Evolutionary conservation across 2,797 vertebrate species (phyloP), one percentile per base, ranked within the genome.

Genomic region (Pseudochirops cupreus): DNA sequence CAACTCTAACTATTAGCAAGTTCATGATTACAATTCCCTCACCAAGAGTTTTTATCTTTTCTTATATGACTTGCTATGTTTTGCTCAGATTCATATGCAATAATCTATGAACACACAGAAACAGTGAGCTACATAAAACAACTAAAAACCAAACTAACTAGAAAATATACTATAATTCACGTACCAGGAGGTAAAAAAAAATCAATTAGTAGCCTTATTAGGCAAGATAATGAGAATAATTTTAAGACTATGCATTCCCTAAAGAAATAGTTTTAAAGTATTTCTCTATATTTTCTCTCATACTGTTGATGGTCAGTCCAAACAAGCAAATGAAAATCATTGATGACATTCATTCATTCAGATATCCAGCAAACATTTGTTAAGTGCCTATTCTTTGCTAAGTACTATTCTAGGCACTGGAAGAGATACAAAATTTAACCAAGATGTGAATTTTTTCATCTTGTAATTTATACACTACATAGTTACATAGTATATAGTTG

Each of bases 131-230:
- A 29, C 33, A 12, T 46, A 95, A 90, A 46, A 74, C 56, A 91
- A 82, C 67, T 82, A 46, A 82, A 82, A 82, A 82, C n/a, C 6
- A 46, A 82, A 24, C n/a, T 9, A 82, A 39, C 6, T 21, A 82
- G 74, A 87, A 95, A 53, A 58, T 92, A 4, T n/a, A 94, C 26
- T 24, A 59, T 7, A 95, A 91, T 14, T 18, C 57, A 95, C 58
- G 91, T 58, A 90, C 62, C 29, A 91, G 29, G 92, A 14, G 13
- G 54, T 90, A 97, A 96, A 97, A 97, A 95, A 39, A 92, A 62
- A 93, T 92, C 93, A 52, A 53, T 53, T 55, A 14, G 24, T 6
- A 13, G 13, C 16, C 31, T 82, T 94, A 56, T 55, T 33, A 91
- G 46, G 95, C 92, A 95, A 74, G 74, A 54, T 92, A 16, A n/a